Percentiles rank a stretch among this genome's conserved stretches.
These are phyloP conservation scores for Falco naumanni DNA, from an alignment of 2,797 vertebrate genomes.

Conservation along the genomic window DNA sequence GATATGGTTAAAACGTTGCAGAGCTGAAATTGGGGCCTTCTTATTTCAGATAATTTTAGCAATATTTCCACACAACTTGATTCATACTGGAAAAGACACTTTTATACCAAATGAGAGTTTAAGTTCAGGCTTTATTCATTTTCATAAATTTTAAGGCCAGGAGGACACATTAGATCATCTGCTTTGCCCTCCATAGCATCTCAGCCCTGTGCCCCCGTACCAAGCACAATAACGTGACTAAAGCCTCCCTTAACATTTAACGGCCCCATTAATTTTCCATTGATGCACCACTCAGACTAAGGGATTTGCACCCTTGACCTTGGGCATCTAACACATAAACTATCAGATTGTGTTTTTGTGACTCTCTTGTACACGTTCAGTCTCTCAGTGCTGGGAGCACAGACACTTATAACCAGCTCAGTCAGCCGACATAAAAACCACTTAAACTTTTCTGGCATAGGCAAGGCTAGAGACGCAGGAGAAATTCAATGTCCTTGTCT, in stretches of 20 bases:
- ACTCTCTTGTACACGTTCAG: background rate
- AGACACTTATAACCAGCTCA: slow-evolving; percentile 15
- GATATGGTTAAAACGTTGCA: background rate
- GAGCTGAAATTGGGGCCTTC: background rate
- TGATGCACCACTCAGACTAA: slow-evolving; percentile 3
- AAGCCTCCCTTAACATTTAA: slow-evolving; percentile 57
- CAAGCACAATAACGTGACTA: background rate
- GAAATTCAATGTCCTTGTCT: slow-evolving; percentile 57
- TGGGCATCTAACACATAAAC: slow-evolving; percentile 25
- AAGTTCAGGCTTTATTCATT: slow-evolving; percentile 1
- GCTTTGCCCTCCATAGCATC: slow-evolving; percentile 1
- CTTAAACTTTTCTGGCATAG: slow-evolving; percentile 32
- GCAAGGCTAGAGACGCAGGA: background rate
- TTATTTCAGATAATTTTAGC: background rate
- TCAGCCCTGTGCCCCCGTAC: background rate
- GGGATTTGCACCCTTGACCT: slow-evolving; percentile 54
- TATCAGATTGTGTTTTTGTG: slow-evolving; percentile 9
- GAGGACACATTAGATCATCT: slow-evolving; percentile 2
- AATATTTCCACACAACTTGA: background rate
- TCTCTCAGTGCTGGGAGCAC: background rate
- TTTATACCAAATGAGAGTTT: background rate
- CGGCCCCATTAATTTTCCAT: slow-evolving; percentile 42
- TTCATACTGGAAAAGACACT: background rate
- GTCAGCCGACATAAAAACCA: slow-evolving; percentile 49
- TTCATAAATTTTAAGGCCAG: slow-evolving; percentile 10